Evolutionary conservation across 2,797 vertebrate species (phyloP), one percentile per base, ranked within the genome.

Genomic region (Pangasius djambal): DNA sequence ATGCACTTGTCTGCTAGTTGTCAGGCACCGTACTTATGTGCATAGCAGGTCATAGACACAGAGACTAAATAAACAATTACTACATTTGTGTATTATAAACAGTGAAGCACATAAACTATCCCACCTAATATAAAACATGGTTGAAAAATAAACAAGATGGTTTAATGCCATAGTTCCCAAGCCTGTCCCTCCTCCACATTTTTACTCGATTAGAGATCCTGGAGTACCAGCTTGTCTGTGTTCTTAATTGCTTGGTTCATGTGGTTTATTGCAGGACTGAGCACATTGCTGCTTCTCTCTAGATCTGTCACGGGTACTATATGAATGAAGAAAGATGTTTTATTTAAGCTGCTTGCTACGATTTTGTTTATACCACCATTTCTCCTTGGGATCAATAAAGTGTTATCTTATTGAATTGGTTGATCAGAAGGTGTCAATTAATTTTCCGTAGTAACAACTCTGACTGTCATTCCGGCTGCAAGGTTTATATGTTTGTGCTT

Each of bases 1-100:
- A 48, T 61, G 70, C 55, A 52, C 55, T 40, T 63, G 61, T 37
- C 70, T 83, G 79, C n/a, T 52, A 25, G 16, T 31, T 85, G 48
- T 69, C 44, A 50, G 28, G 61, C 44, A 67, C 20, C n/a, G 3
- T 83, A 34, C 31, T 50, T 48, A n/a, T 48, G 37, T 44, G 2
- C 69, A 50, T 10, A 78, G 28, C 44, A 59, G 9, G 4, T 37
- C 31, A 55, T 52, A 85, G 65, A 70, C 40, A 34, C 18, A 4
- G 48, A 85, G 65, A 85, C 83, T 72, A 59, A 82, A 72, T 59
- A 72, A 82, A 82, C 63, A 83, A 83, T 57, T 83, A 88, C 63
- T 63, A 48, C 9, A 52, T 34, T 63, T 77, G 57, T 37, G 72
- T 83, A 70, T 85, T 70, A 55, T 55, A 70, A 70, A 85, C 65